Evolutionary conservation across 2,797 vertebrate species (phyloP), one percentile per base, ranked within the genome.

Genomic region (Sparus aurata): DNA sequence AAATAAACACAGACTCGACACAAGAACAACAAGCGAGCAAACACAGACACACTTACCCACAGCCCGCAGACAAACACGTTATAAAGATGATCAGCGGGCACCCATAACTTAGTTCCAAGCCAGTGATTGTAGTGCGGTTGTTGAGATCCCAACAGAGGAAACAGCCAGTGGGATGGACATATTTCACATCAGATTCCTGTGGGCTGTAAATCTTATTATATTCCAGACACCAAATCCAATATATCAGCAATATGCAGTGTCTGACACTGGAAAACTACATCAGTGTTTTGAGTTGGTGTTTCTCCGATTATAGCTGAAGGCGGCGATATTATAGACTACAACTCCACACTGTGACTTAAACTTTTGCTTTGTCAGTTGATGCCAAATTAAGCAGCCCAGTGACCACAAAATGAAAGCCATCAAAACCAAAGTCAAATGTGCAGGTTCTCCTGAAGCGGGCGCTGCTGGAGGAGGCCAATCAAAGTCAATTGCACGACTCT

Each of bases 171-270:
- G 80, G 66, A 83, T 57, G 76, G 77, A 83, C 67, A 83, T 83
- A 84, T 79, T 89, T 80, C 77, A 86, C 55, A 84, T 82, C 57
- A 69, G 16, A 87, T 65, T 85, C 62, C 64, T 73, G 46, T 74
- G 57, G 74, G 69, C 23, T 55, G 63, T 59, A 79, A 81, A 80
- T 88, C 49, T 47, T 81, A 85, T 89, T 89, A 85, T 67, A 71
- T 82, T 79, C 75, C 69, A 84, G 22, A 25, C 66, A 59, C 18
- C 27, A 79, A 73, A 87, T 85, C 61, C 50, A 74, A 87, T 83
- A 75, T 38, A 61, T 79, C 45, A 52, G 59, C 49, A 79, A 85
- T 67, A 53, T 85, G 72, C 41, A 73, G 70, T n/a, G 66, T 73
- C 71, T 85, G 69, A 75, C 63, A 72, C 12, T 55, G 30, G 72